Conservation (phyloP, 2,113 vertebrate species). For the Podarcis raffonei region DNA sequence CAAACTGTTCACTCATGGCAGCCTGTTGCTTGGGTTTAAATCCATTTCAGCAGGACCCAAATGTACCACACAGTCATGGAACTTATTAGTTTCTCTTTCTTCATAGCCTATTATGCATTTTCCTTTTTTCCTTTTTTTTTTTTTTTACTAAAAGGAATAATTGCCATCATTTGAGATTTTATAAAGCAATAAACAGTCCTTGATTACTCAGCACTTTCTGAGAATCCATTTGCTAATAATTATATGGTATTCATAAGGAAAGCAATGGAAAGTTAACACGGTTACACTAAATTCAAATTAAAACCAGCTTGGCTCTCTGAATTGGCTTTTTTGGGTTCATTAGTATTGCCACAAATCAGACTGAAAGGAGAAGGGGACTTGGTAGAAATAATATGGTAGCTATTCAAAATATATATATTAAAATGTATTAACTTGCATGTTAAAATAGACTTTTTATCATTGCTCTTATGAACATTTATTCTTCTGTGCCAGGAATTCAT, state of each 20-base stretch:
- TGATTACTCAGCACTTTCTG: conserved; percentile 57
- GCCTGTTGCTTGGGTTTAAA: conserved; percentile 47
- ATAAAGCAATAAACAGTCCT: conserved; percentile 55
- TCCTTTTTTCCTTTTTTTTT: conserved; percentile 43
- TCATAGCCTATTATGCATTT: conserved; percentile 28
- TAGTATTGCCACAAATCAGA: conserved; percentile 17
- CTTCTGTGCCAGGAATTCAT: conserved; percentile 38
- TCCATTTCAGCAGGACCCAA: background rate
- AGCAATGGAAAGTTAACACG: conserved; percentile 30
- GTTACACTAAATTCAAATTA: conserved; percentile 53
- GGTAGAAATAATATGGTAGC: background rate
- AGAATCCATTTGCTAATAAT: conserved; percentile 47
- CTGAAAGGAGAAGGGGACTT: background rate
- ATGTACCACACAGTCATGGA: conserved; percentile 35
- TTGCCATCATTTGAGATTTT: conserved; percentile 51
- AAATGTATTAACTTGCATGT: conserved; percentile 33
- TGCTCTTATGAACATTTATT: conserved; percentile 32
- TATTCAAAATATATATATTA: conserved; percentile 10
- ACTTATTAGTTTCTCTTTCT: conserved; percentile 37
- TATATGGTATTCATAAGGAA: conserved; percentile 26
- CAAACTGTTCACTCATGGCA: conserved; percentile 14
- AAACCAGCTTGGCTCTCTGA: conserved; percentile 7
- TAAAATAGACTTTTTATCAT: conserved; percentile 1
- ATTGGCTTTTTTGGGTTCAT: conserved; percentile 23
- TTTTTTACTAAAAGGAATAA: conserved; percentile 57